Percentiles rank a stretch among this genome's conserved stretches.
Conservation (phyloP, 2,888 invertebrate genomes). For the Rhagonycha lutea region DNA sequence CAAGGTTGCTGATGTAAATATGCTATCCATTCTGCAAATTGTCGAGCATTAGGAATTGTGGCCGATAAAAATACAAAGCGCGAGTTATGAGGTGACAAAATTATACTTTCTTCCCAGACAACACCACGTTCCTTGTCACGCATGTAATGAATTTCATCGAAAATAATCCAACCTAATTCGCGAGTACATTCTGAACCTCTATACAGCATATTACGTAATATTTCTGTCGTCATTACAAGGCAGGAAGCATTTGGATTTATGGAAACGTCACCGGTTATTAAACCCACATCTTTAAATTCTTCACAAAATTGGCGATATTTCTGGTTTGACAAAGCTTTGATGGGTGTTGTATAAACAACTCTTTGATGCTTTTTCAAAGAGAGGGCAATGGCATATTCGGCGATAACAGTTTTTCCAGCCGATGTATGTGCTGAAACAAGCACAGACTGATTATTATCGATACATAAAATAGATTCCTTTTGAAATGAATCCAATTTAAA, state of each 20-base stretch:
- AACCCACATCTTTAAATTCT: slow-evolving; percentile 96
- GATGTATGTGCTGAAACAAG: slow-evolving; percentile 99
- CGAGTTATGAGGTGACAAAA: slow-evolving; percentile 94
- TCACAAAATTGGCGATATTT: slow-evolving; percentile 98
- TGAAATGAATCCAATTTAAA: slow-evolving; percentile 98
- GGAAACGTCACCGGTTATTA: slow-evolving; percentile 98
- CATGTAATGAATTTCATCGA: slow-evolving; percentile 99
- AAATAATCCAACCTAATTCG: slow-evolving; percentile 99
- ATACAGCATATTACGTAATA: slow-evolving; percentile 97
- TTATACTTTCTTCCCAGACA: slow-evolving; percentile 99
- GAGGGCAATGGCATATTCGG: slow-evolving; percentile 95
- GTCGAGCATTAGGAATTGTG: slow-evolving; percentile 97
- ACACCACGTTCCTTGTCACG: slow-evolving; percentile 98
- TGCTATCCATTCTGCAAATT: slow-evolving; percentile 93
- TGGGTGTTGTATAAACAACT: slow-evolving; percentile 99
- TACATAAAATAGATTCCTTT: slow-evolving; percentile 92
- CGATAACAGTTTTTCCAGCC: slow-evolving; percentile 99
- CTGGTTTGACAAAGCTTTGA: slow-evolving; percentile 98
- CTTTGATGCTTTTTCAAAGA: slow-evolving; percentile 93
- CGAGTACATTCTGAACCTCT: slow-evolving; percentile 98
- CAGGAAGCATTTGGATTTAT: slow-evolving; percentile 98
- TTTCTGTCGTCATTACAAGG: slow-evolving; percentile 99
- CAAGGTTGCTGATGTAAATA: slow-evolving; percentile 95
- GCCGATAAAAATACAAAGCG: slow-evolving; percentile 98
- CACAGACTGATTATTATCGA: slow-evolving; percentile 98